Conservation (phyloP, 2,797 vertebrate species). For the Pitangus sulphuratus region DNA sequence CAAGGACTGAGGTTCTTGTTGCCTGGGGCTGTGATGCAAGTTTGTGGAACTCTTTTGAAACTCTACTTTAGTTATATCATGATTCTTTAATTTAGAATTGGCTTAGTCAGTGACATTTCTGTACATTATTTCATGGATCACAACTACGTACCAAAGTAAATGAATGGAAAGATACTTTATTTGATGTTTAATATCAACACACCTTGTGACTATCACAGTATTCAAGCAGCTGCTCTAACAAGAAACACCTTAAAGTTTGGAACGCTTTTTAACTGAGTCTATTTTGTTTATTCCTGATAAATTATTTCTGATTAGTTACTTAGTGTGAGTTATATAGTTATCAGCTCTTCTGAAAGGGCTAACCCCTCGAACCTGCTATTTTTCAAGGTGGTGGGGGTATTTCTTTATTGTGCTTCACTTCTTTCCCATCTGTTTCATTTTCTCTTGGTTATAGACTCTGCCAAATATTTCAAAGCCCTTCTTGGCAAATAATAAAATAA, state of each 20-base stretch:
- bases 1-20: neutral
- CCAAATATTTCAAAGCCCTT: slow-evolving; percentile 72
- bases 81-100: neutral
- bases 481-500: slow-evolving; percentile 73
- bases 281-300: neutral
- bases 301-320: slow-evolving; percentile 39
- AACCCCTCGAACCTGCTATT: neutral
- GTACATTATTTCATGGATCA: neutral
- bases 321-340: slow-evolving; percentile 39
- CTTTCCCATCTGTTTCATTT: slow-evolving; percentile 65
- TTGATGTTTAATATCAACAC: neutral
- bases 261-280: neutral
- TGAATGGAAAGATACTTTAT: neutral
- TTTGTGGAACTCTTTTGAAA: neutral
- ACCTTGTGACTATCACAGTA: neutral
- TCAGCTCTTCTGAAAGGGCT: slow-evolving; percentile 33
- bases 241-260: neutral
- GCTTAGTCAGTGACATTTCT: neutral
- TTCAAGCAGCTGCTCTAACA: neutral
- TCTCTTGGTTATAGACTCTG: slow-evolving; percentile 49
- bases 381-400: neutral
- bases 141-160: neutral
- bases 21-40: neutral
- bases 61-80: neutral
- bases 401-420: slow-evolving; percentile 29